phyloP scores from a whole-genome alignment of 2,888 invertebrate genomes.

The Cybosia mesomella region DNA sequence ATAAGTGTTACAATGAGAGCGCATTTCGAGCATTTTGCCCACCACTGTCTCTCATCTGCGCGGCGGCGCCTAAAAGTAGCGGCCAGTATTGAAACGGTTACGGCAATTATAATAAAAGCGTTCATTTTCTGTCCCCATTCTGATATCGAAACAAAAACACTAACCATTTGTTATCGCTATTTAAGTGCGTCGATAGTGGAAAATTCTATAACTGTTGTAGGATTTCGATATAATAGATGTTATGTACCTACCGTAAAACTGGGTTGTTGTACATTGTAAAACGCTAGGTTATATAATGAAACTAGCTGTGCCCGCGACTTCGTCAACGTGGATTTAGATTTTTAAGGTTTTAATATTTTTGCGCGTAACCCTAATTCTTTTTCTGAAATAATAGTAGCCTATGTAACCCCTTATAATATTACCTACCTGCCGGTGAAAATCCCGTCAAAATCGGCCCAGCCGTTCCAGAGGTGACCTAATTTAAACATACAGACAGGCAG shows the following conservation, averaged over 20 bases:
- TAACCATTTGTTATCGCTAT: conserved; percentile 20
- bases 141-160: conserved; percentile 20
- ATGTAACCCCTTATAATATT: no score
- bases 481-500: no score
- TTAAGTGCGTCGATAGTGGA: conserved; percentile 16
- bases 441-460: no score
- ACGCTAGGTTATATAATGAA: neutral
- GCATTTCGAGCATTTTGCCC: neutral
- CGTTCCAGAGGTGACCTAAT: no score
- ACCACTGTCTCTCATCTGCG: neutral
- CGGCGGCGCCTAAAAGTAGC: neutral
- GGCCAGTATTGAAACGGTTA: neutral
- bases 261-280: neutral
- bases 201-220: conserved; percentile 9
- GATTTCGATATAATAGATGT: neutral
- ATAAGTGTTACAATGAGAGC: no score
- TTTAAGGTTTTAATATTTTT: no score
- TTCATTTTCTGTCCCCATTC: conserved; percentile 11
- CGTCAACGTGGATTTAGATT: no score
- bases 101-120: neutral
- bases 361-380: no score
- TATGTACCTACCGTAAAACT: neutral
- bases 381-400: no score
- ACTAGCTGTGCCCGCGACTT: no score
- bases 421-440: no score